Conservation (phyloP, 2,888 invertebrate species). For the Eueremaeus valkanovi region DNA sequence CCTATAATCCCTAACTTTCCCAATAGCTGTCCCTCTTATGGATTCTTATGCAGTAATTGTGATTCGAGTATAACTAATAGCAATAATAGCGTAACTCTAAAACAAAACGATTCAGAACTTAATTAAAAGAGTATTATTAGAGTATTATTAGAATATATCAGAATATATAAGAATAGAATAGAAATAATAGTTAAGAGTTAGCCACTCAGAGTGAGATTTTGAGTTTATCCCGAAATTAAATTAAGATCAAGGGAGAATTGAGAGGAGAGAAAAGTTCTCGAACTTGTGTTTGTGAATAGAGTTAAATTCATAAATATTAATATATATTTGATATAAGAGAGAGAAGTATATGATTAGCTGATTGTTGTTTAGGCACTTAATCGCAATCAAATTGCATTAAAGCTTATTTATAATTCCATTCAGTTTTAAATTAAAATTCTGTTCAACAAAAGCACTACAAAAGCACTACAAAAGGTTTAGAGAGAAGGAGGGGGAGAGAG, state of each 20-base stretch:
- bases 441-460: not conserved
- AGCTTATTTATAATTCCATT: conserved; percentile 25
- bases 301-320: conserved; percentile 26
- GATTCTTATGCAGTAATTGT: too few relatives aligned
- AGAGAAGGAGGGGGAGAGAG: too few relatives aligned
- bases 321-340: not conserved
- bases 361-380: not conserved
- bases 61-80: too few relatives aligned
- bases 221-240: not conserved
- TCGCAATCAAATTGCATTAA: conserved; percentile 23
- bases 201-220: too few relatives aligned
- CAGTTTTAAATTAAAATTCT: not conserved
- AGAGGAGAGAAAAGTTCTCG: not conserved
- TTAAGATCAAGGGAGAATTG: not conserved
- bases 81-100: too few relatives aligned
- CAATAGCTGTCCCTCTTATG: too few relatives aligned
- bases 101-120: too few relatives aligned
- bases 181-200: too few relatives aligned
- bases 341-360: conserved; percentile 21
- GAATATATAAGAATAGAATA: too few relatives aligned
- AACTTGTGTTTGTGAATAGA: not conserved
- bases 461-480: not conserved
- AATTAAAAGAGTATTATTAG: too few relatives aligned
- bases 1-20: too few relatives aligned
- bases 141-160: too few relatives aligned